Percentiles rank a stretch among this genome's conserved stretches.
phyloP scores from a whole-genome alignment of 2,113 vertebrate species.

The Eira barbara region DNA sequence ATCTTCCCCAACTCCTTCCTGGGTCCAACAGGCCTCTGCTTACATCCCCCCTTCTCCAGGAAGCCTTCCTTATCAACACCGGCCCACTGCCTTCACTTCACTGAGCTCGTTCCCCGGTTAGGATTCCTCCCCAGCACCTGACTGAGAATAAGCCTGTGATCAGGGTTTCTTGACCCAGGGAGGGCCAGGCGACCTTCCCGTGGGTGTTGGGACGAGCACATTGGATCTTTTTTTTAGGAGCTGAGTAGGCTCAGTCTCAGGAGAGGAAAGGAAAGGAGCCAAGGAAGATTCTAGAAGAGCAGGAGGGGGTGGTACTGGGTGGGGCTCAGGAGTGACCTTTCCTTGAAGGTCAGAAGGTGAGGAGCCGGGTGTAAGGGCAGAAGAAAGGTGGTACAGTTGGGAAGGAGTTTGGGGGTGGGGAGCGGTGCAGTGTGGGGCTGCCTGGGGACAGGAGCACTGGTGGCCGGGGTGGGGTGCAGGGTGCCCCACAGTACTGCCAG shows the following conservation, averaged over 20 bases:
- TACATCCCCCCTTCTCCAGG: background rate
- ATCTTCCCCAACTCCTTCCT: background rate
- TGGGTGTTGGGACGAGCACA: background rate
- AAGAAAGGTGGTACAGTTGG: background rate
- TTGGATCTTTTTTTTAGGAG: background rate
- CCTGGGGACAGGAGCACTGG: background rate
- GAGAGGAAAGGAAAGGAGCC: background rate
- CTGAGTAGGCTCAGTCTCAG: background rate
- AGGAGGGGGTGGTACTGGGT: background rate
- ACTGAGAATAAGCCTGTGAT: rapidly evolving
- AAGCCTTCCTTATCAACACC: background rate
- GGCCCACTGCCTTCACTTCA: background rate
- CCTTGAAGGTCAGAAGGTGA: background rate
- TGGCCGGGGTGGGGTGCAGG: rapidly evolving
- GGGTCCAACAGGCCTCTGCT: background rate
- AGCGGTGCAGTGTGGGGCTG: rapidly evolving
- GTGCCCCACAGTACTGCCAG: background rate
- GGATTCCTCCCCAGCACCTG: background rate
- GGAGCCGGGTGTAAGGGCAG: background rate
- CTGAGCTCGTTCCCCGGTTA: background rate
- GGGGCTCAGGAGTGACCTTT: background rate
- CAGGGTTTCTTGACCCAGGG: background rate
- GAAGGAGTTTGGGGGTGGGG: background rate
- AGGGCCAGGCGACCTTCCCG: background rate
- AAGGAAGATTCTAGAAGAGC: slow-evolving; percentile 24